Conservation (phyloP, 2,797 vertebrate species). For the Rhodeus uyekii region DNA sequence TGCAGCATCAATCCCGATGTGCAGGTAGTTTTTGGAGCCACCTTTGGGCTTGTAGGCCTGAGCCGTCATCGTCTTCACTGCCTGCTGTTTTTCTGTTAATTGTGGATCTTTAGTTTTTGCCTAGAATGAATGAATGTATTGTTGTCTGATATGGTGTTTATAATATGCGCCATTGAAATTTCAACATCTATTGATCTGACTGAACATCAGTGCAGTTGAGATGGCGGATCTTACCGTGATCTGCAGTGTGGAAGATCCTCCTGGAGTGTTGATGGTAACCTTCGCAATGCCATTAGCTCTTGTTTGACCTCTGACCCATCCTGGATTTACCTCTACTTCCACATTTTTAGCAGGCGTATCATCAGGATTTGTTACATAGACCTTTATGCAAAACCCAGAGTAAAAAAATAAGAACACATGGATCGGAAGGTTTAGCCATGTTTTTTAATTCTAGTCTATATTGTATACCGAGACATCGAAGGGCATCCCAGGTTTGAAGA, state of each 20-base stretch:
- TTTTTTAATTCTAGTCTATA: background rate
- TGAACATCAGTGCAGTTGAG: background rate
- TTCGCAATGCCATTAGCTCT: conserved; percentile 70
- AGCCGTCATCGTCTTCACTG: conserved; percentile 61
- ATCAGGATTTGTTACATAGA: conserved; percentile 77
- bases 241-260: background rate
- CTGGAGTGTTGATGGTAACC: conserved; percentile 72
- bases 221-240: conserved; percentile 49
- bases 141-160: background rate
- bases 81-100: conserved; percentile 57
- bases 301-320: conserved; percentile 55
- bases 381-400: conserved; percentile 58
- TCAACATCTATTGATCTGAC: background rate
- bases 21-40: conserved; percentile 69
- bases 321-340: conserved; percentile 7
- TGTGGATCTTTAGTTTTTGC: conserved; percentile 60
- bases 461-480: conserved; percentile 53
- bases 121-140: conserved; percentile 47
- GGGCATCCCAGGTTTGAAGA: conserved; percentile 55
- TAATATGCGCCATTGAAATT: background rate
- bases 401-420: background rate
- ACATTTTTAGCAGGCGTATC: conserved; percentile 33
- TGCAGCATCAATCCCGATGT: background rate
- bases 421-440: too few species aligned
- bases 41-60: conserved; percentile 65